Conservation (phyloP, 1,140 invertebrate genomes). For the Drosophila mojavensis region DNA sequence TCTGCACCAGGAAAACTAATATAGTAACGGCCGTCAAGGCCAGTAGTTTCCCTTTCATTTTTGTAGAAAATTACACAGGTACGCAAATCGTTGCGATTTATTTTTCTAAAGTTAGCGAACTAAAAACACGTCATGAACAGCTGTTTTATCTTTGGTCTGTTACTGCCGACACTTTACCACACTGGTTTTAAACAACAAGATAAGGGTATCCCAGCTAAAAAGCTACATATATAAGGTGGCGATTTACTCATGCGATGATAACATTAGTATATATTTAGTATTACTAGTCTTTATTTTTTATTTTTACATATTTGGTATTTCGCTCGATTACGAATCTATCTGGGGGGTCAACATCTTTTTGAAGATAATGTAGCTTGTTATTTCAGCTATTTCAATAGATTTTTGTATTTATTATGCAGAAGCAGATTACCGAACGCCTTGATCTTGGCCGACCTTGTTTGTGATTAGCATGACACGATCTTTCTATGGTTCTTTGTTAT, state of each 20-base stretch:
- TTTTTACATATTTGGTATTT: background rate
- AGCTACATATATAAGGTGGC: no score
- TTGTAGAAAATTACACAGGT: background rate
- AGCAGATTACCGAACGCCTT: constrained; percentile 64
- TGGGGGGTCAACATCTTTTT: constrained; percentile 65
- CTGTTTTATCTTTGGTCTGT: constrained; percentile 23
- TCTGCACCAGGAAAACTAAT: constrained; percentile 4
- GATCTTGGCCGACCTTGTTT: constrained; percentile 77
- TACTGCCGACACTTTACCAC: constrained; percentile 22
- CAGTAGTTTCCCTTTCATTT: constrained; percentile 16
- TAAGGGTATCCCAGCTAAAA: constrained; percentile 39
- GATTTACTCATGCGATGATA: background rate
- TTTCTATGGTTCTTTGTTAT: constrained; percentile 42
- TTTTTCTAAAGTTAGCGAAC: constrained; percentile 17
- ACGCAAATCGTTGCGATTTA: background rate
- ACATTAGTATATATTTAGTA: no score
- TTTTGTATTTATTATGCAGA: constrained; percentile 64
- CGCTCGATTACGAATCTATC: constrained; percentile 6
- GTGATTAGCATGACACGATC: constrained; percentile 60
- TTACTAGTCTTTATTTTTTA: no score
- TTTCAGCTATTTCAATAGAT: constrained; percentile 55
- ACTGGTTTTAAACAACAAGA: constrained; percentile 14
- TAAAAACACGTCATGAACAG: constrained; percentile 49
- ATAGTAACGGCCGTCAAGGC: constrained; percentile 11
- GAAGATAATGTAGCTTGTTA: constrained; percentile 66